Base-by-base conservation (phyloP, 2,113 vertebrate genomes). In the Eudorcas thomsonii region DNA sequence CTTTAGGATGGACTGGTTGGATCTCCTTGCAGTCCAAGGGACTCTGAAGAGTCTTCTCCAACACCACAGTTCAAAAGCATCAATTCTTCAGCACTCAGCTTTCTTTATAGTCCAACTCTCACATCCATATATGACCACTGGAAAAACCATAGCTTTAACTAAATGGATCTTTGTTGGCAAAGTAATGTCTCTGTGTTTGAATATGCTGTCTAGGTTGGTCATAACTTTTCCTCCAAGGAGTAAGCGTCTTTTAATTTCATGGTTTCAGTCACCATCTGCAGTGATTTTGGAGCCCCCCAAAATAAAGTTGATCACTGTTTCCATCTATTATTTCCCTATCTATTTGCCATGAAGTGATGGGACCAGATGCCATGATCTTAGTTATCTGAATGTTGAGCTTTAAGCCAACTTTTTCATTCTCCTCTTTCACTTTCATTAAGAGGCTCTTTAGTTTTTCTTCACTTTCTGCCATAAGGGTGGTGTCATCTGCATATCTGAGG, bases 81-180 rank as follows among this genome's bases (percentile, higher is more conserved):
- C 64, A 36, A 3, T 39, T 71, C 19, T 39, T 36, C 0, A 0
- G 67, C 0, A 0, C 19, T 71, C 67, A 71, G 19, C 19, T 39
- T 71, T 71, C 67, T 71, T 39, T 10, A 23, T 12, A 36, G 19
- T 39, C 67, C 19, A 39, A 39, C 19, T 39, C 19, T 71, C n/a
- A 71, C 67, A 71, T 71, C n/a, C 67, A 23, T 71, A 71, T 10
- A 36, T 36, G 19, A 71, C 19, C 2, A 71, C 64, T 3, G 64
- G n/a, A 36, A 71, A 71, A 71, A 71, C 10, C n/a, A 71, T 36
- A 36, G 64, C 64, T 21, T 71, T 71, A 23, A 71, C n/a, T 36
- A 71, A 2, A 71, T 1, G n/a, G n/a, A 36, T 3, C 64, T 71
- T 71, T 71, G 9, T 36, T 39, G n/a, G 19, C 19, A 71, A 36